phyloP scores from a whole-genome alignment of 2,797 vertebrate genomes.

The Denticeps clupeoides region DNA sequence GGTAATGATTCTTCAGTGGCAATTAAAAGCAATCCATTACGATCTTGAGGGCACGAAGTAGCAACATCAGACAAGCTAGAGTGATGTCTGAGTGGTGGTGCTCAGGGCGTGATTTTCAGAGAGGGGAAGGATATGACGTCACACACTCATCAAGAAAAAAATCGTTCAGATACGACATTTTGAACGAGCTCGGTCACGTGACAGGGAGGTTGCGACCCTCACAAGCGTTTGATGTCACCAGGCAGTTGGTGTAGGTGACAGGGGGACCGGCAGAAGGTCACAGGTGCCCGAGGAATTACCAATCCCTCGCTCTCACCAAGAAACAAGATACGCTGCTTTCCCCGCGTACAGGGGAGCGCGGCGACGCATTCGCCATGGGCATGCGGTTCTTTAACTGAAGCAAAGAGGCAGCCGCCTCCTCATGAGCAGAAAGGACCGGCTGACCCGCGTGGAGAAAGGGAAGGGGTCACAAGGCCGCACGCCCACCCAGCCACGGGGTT shows the following conservation, averaged over 20 bases:
- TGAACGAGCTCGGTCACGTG: too few relatives aligned
- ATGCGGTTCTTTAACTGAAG: conserved; percentile 33
- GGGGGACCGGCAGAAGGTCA: conserved; percentile 47
- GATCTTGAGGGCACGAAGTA: too few relatives aligned
- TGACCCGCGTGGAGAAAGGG: conserved; percentile 52
- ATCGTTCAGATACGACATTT: too few relatives aligned
- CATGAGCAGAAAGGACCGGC: conserved; percentile 42
- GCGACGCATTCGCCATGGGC: conserved; percentile 30
- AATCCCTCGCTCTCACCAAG: conserved; percentile 35
- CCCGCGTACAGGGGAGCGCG: conserved; percentile 27
- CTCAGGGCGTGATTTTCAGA: too few relatives aligned
- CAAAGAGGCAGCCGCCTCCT: conserved; percentile 36
- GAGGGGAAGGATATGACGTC: too few relatives aligned
- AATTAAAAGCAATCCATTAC: too few relatives aligned
- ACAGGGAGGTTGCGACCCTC: too few relatives aligned
- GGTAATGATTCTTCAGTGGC: too few relatives aligned
- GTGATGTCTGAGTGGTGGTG: too few relatives aligned
- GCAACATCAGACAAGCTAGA: too few relatives aligned
- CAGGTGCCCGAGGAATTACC: conserved; percentile 57
- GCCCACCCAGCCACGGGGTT: conserved; percentile 40
- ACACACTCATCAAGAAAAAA: too few relatives aligned
- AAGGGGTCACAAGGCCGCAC: conserved; percentile 54
- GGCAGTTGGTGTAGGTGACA: conserved; percentile 45
- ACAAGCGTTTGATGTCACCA: conserved; percentile 37
- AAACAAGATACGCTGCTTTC: conserved; percentile 45